Evolutionary conservation across 2,888 invertebrate species (phyloP).

Genomic region (Athalia cordata): DNA sequence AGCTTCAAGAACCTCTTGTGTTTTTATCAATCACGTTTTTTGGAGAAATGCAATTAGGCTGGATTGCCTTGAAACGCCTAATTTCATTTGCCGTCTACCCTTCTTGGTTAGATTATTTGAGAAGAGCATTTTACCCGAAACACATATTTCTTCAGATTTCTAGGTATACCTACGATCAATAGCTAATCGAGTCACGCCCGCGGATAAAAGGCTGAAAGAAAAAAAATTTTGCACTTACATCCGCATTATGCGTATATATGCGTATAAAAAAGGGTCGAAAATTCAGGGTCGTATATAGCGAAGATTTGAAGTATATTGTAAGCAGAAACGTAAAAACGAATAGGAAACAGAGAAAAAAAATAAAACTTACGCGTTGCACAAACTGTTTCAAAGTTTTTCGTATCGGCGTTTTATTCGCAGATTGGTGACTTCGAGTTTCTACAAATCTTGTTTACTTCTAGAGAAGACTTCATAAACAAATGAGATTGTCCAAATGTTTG

Average conservation of each 20-base stretch:
- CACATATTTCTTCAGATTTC: constrained; percentile 21
- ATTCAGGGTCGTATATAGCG: neutral
- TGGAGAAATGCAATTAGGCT: constrained; percentile 52
- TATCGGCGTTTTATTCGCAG: neutral
- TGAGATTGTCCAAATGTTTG: neutral
- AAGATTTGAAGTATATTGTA: neutral
- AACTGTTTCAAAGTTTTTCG: neutral
- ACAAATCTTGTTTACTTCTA: neutral
- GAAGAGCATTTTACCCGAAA: constrained; percentile 4
- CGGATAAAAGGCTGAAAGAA: neutral
- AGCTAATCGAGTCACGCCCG: constrained; percentile 24
- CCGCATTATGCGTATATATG: neutral
- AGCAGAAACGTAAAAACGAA: too few relatives aligned
- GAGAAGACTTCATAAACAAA: neutral
- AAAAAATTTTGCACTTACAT: neutral
- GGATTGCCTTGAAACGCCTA: constrained; percentile 56
- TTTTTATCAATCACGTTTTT: constrained; percentile 61
- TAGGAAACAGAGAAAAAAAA: too few relatives aligned
- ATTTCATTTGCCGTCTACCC: constrained; percentile 29
- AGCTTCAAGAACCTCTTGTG: constrained; percentile 42
- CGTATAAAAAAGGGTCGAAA: neutral
- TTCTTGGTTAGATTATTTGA: constrained; percentile 12
- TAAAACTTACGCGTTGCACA: too few relatives aligned
- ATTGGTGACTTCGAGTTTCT: neutral
- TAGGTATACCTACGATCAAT: constrained; percentile 3